Conservation (phyloP, 2,113 vertebrate species). For the Procapra przewalskii region DNA sequence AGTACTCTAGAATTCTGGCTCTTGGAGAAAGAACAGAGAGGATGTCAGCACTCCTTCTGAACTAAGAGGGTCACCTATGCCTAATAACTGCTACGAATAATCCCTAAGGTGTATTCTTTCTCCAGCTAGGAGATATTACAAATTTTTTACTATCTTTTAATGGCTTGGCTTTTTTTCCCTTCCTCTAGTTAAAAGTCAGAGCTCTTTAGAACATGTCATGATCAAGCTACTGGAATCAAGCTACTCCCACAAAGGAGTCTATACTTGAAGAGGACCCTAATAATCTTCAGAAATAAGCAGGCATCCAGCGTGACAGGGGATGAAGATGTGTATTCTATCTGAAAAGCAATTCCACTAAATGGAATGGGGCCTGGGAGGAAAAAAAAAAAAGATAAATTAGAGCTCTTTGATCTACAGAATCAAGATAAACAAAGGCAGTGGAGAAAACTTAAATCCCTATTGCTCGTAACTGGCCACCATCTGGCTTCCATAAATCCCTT, state of each 20-base stretch:
- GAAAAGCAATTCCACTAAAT: slow-evolving; percentile 24
- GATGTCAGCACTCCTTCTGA: background rate
- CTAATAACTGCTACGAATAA: background rate
- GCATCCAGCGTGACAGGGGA: background rate
- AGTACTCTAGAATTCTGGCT: background rate
- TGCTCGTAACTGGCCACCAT: slow-evolving; percentile 10
- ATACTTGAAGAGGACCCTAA: background rate
- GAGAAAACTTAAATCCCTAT: background rate
- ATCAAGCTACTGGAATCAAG: background rate
- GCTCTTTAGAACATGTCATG: background rate
- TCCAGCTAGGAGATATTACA: background rate
- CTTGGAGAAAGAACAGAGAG: background rate
- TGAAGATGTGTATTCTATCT: background rate
- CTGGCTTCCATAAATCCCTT: slow-evolving; percentile 49
- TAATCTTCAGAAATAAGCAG: slow-evolving; percentile 6
- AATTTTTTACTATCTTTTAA: background rate
- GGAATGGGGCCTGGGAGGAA: background rate
- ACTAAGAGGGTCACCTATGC: background rate
- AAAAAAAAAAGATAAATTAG: background rate
- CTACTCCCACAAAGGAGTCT: background rate
- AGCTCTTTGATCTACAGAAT: slow-evolving; percentile 7
- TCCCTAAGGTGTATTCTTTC: background rate
- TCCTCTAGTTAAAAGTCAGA: background rate
- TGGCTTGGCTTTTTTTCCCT: background rate
- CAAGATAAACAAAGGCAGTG: slow-evolving; percentile 1